Conservation (phyloP, 2,888 invertebrate species). For the Eilema depressum region DNA sequence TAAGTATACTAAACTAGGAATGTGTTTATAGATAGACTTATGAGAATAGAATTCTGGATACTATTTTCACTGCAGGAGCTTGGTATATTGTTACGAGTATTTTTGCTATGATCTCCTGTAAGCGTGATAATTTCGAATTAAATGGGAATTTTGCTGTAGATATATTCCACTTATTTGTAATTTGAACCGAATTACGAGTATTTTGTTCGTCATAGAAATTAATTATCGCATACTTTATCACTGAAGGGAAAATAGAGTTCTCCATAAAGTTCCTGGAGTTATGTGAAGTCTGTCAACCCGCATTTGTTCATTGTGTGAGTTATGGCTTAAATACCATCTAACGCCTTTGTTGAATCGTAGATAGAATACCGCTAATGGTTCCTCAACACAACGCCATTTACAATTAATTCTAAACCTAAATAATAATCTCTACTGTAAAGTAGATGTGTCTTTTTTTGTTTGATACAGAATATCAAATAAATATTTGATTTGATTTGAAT, state of each 20-base stretch:
- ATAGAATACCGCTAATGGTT: neutral
- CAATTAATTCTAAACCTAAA: too few species aligned
- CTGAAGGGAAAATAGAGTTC: conserved; percentile 1
- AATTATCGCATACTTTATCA: neutral
- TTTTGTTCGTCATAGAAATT: neutral
- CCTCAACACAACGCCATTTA: too few species aligned
- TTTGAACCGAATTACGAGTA: neutral
- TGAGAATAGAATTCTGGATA: too few species aligned
- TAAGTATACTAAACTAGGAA: too few species aligned
- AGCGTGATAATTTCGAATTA: neutral
- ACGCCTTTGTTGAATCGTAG: neutral
- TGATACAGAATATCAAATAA: too few species aligned
- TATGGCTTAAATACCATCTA: neutral
- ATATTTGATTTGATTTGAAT: too few species aligned
- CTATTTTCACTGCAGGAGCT: too few species aligned
- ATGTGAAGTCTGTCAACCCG: conserved; percentile 1
- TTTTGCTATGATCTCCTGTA: neutral
- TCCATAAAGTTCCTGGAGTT: neutral
- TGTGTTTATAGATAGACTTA: too few species aligned
- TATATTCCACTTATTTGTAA: neutral
- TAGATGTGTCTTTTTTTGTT: too few species aligned
- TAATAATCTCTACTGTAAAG: too few species aligned
- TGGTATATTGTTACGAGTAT: neutral
- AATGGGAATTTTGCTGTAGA: neutral
- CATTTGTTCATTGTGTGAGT: conserved; percentile 1